phyloP scores from a whole-genome alignment of 2,888 invertebrate genomes.

The Ichneumoninae sp. region DNA sequence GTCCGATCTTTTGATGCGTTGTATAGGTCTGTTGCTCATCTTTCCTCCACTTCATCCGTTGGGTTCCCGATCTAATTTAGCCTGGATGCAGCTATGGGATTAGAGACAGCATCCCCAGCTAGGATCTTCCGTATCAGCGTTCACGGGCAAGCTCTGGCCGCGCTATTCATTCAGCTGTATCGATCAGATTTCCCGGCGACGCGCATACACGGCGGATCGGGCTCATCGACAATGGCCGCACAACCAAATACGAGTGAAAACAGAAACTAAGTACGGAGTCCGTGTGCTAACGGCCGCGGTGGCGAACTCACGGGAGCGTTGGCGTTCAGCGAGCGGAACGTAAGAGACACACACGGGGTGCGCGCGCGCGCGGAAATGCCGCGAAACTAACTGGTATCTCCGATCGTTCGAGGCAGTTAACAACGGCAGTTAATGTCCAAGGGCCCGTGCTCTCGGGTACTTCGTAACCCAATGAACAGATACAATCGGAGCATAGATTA shows the following conservation, averaged over 20 bases:
- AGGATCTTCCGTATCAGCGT: slow-evolving; percentile 3
- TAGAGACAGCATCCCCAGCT: neutral
- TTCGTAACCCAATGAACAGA: slow-evolving; percentile 82
- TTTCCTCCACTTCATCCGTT: neutral
- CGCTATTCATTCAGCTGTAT: slow-evolving; percentile 20
- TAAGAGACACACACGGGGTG: slow-evolving; percentile 59
- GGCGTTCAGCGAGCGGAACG: slow-evolving; percentile 38
- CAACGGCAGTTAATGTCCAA: slow-evolving; percentile 83
- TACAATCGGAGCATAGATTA: slow-evolving; percentile 83
- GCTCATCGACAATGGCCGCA: slow-evolving; percentile 3
- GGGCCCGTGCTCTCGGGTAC: slow-evolving; percentile 79
- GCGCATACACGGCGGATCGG: neutral
- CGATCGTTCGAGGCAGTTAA: slow-evolving; percentile 82
- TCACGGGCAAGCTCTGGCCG: slow-evolving; percentile 1
- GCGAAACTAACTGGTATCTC: slow-evolving; percentile 80
- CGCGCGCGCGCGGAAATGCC: slow-evolving; percentile 75
- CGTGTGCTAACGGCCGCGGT: neutral
- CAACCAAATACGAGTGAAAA: slow-evolving; percentile 19
- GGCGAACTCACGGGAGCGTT: slow-evolving; percentile 15
- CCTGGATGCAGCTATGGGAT: slow-evolving; percentile 9
- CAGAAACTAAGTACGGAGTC: slow-evolving; percentile 15
- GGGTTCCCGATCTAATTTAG: neutral
- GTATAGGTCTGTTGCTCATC: neutral
- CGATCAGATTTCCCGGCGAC: slow-evolving; percentile 24
- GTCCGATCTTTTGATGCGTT: too few relatives aligned